Evolutionary conservation across 2,888 invertebrate species (phyloP).

Genomic region (Oeneis ivallda): DNA sequence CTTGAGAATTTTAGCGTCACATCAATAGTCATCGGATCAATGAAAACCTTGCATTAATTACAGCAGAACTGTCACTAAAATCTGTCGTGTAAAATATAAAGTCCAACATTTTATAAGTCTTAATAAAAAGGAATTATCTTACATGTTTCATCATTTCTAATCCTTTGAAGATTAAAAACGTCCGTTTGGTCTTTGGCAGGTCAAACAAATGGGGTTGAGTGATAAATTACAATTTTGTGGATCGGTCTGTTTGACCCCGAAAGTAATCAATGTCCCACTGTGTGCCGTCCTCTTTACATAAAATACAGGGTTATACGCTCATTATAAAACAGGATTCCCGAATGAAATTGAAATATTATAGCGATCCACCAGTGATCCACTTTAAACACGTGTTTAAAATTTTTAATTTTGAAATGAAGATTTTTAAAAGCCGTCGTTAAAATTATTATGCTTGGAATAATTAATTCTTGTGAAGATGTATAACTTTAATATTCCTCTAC

Average conservation of each 20-base stretch:
- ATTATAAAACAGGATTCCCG: constrained; percentile 10
- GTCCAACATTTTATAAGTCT: not conserved
- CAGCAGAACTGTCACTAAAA: too few species aligned
- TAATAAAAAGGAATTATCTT: not conserved
- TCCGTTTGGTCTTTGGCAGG: constrained; percentile 22
- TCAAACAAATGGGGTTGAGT: constrained; percentile 31
- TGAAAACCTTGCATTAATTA: too few species aligned
- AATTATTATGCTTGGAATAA: not conserved
- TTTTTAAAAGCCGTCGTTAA: not conserved
- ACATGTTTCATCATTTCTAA: constrained; percentile 21
- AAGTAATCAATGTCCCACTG: constrained; percentile 29
- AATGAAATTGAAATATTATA: constrained; percentile 1
- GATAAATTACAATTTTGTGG: constrained; percentile 39
- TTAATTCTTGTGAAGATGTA: not conserved
- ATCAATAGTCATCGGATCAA: too few species aligned
- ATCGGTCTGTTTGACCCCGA: constrained; percentile 29
- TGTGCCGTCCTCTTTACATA: constrained; percentile 26
- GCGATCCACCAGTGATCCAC: not conserved
- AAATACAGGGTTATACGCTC: constrained; percentile 15
- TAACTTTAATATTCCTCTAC: too few species aligned
- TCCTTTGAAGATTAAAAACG: constrained; percentile 29
- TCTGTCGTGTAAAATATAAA: too few species aligned
- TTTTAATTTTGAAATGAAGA: constrained; percentile 1
- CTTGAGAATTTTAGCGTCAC: too few species aligned
- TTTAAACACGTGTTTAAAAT: constrained; percentile 4